Base-by-base conservation (phyloP, 2,113 vertebrate species). In the Morone chrysops region DNA sequence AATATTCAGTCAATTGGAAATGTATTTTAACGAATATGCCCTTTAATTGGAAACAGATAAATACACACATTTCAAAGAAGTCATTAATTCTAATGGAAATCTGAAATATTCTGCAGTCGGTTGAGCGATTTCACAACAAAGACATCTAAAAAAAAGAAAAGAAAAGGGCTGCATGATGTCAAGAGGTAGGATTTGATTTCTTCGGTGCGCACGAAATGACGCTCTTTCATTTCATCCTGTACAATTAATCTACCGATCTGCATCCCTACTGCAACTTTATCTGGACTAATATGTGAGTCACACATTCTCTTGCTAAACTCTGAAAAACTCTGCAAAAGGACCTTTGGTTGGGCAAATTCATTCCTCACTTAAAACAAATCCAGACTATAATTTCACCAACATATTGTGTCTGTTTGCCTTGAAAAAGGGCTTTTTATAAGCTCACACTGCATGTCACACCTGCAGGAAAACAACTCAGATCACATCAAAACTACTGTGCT, bases 161-260 rank as follows among this genome's bases (percentile, higher is more conserved):
- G 48, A 16, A 38, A 36, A 41, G n/a, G 22, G 47, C 57, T 67
- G 57, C 13, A 9, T 70, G 56, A 76, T 51, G 67, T 74, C 40
- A 80, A 83, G 82, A 85, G 84, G 76, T 83, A 87, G 80, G 67
- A 79, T 81, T 89, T 71, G 41, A 53, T 72, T 78, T 82, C n/a
- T 68, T 67, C 70, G 4, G 17, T 57, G 60, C 70, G 43, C 77
- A 69, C 12, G 6, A 62, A 63, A 31, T 12, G 25, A 45, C 43
- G 43, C 54, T 57, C 8, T 45, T 63, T 68, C 4, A 22, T 66
- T 72, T 45, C 6, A 40, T 50, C 36, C 38, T 38, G 13, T 43
- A 68, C 36, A 61, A 38, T 25, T n/a, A 66, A 4, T 48, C 50
- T 18, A 4, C 41, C 14, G 20, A 72, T 50, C 38, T 53, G 50